Conservation (phyloP, 2,888 invertebrate species). For the Caenorhabditis sp. region DNA sequence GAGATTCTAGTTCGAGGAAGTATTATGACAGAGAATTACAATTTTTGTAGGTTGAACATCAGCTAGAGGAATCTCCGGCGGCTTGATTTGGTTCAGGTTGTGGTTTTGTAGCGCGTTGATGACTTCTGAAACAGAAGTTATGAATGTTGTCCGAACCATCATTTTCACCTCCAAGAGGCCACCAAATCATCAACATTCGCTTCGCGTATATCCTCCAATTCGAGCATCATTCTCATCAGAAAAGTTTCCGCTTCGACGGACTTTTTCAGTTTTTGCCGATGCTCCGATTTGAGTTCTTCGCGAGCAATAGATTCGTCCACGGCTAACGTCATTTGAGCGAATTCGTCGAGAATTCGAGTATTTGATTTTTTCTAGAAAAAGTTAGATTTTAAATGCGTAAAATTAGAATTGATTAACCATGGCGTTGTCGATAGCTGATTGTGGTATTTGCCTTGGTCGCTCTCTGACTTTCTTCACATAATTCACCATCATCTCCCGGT, state of each 20-base stretch:
- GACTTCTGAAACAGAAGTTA: slow-evolving; percentile 5
- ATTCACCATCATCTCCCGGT: slow-evolving; percentile 58
- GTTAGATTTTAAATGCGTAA: neutral
- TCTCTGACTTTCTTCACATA: slow-evolving; percentile 47
- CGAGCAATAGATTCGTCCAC: slow-evolving; percentile 52
- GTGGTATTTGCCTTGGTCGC: slow-evolving; percentile 29
- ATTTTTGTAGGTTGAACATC: neutral
- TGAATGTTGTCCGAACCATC: neutral
- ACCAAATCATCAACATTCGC: slow-evolving; percentile 37
- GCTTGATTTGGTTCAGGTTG: slow-evolving; percentile 14
- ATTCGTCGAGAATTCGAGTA: slow-evolving; percentile 32
- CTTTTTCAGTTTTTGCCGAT: slow-evolving; percentile 44
- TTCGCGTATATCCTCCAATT: slow-evolving; percentile 55
- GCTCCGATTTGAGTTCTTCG: slow-evolving; percentile 44
- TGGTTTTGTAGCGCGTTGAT: slow-evolving; percentile 23
- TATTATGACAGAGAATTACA: slow-evolving; percentile 17
- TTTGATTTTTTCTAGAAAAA: slow-evolving; percentile 43
- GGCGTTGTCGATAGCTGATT: slow-evolving; percentile 35
- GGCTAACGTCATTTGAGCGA: slow-evolving; percentile 38
- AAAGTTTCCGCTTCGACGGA: slow-evolving; percentile 48
- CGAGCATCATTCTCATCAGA: slow-evolving; percentile 55
- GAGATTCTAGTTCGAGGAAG: slow-evolving; percentile 1
- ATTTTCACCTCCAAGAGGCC: slow-evolving; percentile 29
- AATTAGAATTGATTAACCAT: slow-evolving; percentile 4
- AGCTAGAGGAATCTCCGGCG: slow-evolving; percentile 24